phyloP scores from a whole-genome alignment of 1,140 invertebrate genomes.

The Adoxophyes honmai region DNA sequence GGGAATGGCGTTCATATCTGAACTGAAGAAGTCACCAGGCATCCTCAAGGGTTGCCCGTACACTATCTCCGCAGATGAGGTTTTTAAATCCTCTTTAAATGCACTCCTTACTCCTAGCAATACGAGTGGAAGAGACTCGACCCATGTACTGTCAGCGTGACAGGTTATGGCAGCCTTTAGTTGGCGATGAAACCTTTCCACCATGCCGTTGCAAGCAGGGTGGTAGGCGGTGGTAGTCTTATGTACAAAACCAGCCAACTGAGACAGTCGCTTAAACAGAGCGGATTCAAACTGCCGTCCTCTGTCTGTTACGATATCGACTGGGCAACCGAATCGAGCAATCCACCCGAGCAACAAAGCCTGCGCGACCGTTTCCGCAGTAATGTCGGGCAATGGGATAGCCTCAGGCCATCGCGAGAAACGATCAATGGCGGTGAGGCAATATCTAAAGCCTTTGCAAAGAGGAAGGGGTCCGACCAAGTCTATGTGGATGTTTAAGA shows the following conservation, averaged over 20 bases:
- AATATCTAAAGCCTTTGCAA: constrained; percentile 42
- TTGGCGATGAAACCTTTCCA: constrained; percentile 46
- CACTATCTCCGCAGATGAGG: constrained; percentile 44
- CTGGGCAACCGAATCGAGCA: constrained; percentile 34
- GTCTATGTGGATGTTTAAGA: constrained; percentile 16
- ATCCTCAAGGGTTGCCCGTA: constrained; percentile 39
- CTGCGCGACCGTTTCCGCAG: constrained; percentile 35
- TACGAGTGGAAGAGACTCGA: constrained; percentile 31
- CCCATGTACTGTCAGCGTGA: constrained; percentile 48
- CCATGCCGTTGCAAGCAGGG: constrained; percentile 47
- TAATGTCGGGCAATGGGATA: constrained; percentile 54
- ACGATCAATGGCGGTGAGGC: constrained; percentile 64
- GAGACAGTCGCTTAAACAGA: constrained; percentile 34
- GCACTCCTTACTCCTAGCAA: constrained; percentile 16
- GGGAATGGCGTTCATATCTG: background rate
- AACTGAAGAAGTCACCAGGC: constrained; percentile 33
- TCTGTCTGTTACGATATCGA: constrained; percentile 41
- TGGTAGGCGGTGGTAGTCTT: constrained; percentile 52
- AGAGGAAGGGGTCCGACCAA: constrained; percentile 15
- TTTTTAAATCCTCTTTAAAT: constrained; percentile 32
- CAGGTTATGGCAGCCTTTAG: constrained; percentile 54
- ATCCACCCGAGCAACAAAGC: constrained; percentile 37
- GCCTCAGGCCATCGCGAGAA: constrained; percentile 71
- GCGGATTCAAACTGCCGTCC: constrained; percentile 50
- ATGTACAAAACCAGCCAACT: constrained; percentile 31